Evolutionary conservation across 2,888 invertebrate species (phyloP).

Genomic region (Agapetus fuscipes): DNA sequence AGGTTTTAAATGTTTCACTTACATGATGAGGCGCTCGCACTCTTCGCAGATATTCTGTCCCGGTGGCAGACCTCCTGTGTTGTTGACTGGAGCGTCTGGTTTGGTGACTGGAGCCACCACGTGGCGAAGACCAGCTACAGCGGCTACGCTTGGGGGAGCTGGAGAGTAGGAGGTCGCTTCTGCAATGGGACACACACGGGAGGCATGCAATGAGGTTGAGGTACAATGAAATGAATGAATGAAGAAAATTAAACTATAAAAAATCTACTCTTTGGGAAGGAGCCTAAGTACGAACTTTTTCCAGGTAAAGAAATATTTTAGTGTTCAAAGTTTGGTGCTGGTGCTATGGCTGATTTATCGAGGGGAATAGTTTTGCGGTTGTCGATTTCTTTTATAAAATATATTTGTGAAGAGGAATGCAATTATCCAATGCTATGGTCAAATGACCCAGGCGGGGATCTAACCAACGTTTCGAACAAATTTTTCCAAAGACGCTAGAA

Average conservation of each 20-base stretch:
- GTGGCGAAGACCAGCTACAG: constrained; percentile 54
- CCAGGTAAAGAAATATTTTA: background rate
- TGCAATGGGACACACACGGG: constrained; percentile 22
- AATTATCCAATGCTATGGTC: too few species aligned
- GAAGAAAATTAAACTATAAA: too few species aligned
- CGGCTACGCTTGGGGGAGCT: constrained; percentile 38
- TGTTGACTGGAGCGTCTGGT: constrained; percentile 50
- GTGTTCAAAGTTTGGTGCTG: too few species aligned
- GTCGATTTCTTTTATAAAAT: too few species aligned
- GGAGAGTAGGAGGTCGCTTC: constrained; percentile 29
- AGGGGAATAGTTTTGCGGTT: too few species aligned
- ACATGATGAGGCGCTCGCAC: constrained; percentile 96
- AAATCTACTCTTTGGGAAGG: too few species aligned
- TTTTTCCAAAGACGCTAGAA: too few species aligned
- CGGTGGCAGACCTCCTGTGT: constrained; percentile 66
- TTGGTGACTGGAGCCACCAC: constrained; percentile 65
- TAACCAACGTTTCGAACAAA: too few species aligned
- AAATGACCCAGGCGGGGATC: too few species aligned
- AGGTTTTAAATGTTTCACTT: constrained; percentile 72
- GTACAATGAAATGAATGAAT: constrained; percentile 5
- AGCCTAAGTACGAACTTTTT: background rate
- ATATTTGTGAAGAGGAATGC: too few species aligned
- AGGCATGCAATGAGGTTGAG: constrained; percentile 10
- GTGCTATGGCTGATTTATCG: too few species aligned
- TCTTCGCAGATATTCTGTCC: constrained; percentile 94